These are phyloP conservation scores for Actinia tenebrosa DNA, from an alignment of 64 coral and sea anemone genomes.

Conservation along the genomic window DNA sequence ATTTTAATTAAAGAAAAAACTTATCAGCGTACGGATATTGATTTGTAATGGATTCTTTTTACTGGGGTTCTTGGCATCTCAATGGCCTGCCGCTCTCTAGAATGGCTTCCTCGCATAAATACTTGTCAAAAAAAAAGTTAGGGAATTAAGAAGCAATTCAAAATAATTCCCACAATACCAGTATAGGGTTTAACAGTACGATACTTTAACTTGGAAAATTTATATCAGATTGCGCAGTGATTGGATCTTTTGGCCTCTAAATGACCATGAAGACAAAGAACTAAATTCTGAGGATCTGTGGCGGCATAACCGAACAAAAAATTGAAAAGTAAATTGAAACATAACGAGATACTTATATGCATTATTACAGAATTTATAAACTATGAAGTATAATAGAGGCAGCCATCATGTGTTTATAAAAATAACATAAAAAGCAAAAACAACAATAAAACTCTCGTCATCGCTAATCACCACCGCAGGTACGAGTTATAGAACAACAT, in stretches of 20 bases:
- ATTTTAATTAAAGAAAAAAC: background rate
- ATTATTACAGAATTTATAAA: too few relatives aligned
- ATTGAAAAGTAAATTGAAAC: too few relatives aligned
- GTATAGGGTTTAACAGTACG: background rate
- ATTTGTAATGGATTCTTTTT: background rate
- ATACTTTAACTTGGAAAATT: too few relatives aligned
- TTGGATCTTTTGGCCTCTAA: background rate
- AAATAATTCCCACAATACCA: background rate
- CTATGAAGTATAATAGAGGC: too few relatives aligned
- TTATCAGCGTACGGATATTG: background rate
- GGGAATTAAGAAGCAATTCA: background rate
- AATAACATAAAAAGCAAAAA: too few relatives aligned
- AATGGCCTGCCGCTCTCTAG: background rate
- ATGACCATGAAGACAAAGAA: background rate
- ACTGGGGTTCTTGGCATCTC: background rate
- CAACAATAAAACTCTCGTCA: too few relatives aligned
- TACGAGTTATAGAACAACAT: too few relatives aligned
- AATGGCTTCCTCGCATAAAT: background rate
- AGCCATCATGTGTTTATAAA: too few relatives aligned
- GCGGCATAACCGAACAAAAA: background rate
- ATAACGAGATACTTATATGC: too few relatives aligned
- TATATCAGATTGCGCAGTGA: too few relatives aligned
- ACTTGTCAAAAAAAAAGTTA: background rate
- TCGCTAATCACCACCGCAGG: too few relatives aligned
- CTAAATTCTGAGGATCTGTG: background rate